Conservation (phyloP, 2,113 vertebrate species). For the Sylvia atricapilla region DNA sequence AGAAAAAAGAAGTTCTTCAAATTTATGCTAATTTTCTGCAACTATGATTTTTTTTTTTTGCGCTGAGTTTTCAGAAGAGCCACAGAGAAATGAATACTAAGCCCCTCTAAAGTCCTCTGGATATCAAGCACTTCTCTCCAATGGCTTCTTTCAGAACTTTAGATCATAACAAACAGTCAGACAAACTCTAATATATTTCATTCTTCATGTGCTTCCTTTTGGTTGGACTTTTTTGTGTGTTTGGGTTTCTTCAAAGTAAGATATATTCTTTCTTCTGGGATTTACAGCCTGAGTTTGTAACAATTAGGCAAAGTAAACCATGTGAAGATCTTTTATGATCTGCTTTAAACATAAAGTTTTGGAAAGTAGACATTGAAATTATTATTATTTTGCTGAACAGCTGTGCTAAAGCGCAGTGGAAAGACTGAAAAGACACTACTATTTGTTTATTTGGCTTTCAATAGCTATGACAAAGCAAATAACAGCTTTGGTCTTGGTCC, state of each 20-base stretch:
- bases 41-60: not conserved
- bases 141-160: not conserved
- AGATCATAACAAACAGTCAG: not conserved
- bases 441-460: constrained; percentile 60
- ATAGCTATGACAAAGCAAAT: constrained; percentile 53
- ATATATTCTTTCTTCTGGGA: not conserved
- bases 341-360: constrained; percentile 58
- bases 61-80: not conserved
- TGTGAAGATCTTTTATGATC: constrained; percentile 47
- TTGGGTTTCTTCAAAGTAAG: not conserved
- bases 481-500: constrained; percentile 57
- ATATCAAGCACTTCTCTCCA: not conserved
- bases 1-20: not conserved
- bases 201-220: not conserved
- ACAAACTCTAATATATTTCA: not conserved
- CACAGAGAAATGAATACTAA: not conserved
- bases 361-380: constrained; percentile 70
- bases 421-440: not conserved
- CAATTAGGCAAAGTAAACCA: constrained; percentile 46
- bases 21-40: not conserved
- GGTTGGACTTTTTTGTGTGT: not conserved
- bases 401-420: constrained; percentile 34
- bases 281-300: constrained; percentile 13
- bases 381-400: constrained; percentile 70
- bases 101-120: not conserved